Percentiles rank a stretch among this genome's conserved stretches.
These are phyloP conservation scores for Beaufortia kweichowensis DNA, from an alignment of 2,113 vertebrate genomes.

Conservation along the genomic window DNA sequence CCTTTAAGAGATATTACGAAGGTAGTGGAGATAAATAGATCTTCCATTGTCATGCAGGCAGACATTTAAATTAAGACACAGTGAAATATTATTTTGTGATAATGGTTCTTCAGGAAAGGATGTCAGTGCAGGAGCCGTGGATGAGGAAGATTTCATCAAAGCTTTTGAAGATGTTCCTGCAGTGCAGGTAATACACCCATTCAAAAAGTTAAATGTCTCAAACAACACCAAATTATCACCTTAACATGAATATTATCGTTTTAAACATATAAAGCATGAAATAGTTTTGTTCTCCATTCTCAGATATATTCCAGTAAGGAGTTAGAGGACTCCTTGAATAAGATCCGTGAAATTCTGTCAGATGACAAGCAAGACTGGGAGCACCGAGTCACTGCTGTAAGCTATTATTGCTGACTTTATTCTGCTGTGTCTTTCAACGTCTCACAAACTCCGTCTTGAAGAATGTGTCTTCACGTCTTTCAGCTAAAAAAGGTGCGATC, in stretches of 20 bases:
- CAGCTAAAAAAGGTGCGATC: slow-evolving; percentile 96
- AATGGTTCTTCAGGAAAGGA: slow-evolving; percentile 76
- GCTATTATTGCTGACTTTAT: background rate
- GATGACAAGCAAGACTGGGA: slow-evolving; percentile 99
- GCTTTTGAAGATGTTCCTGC: slow-evolving; percentile 93
- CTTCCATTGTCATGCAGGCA: no score
- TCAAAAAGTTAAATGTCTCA: background rate
- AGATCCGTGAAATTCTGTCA: slow-evolving; percentile 91
- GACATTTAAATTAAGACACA: background rate
- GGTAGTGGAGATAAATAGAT: background rate
- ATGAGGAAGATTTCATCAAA: slow-evolving; percentile 97
- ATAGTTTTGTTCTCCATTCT: background rate
- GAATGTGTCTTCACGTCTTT: slow-evolving; percentile 7
- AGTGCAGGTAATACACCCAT: slow-evolving; percentile 77
- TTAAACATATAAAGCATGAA: background rate
- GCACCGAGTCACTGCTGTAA: slow-evolving; percentile 91
- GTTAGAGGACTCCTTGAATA: slow-evolving; percentile 91
- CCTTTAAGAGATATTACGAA: no score
- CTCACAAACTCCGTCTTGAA: background rate
- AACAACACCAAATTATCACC: background rate
- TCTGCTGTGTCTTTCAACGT: background rate
- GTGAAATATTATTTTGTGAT: background rate
- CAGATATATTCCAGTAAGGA: slow-evolving; percentile 96
- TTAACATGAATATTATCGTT: background rate
- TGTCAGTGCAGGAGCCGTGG: slow-evolving; percentile 85